A percentile compares a stretch with the other conserved stretches of the same genome.
Conservation (phyloP, 1,140 invertebrate species). For the Magallana angulata region DNA sequence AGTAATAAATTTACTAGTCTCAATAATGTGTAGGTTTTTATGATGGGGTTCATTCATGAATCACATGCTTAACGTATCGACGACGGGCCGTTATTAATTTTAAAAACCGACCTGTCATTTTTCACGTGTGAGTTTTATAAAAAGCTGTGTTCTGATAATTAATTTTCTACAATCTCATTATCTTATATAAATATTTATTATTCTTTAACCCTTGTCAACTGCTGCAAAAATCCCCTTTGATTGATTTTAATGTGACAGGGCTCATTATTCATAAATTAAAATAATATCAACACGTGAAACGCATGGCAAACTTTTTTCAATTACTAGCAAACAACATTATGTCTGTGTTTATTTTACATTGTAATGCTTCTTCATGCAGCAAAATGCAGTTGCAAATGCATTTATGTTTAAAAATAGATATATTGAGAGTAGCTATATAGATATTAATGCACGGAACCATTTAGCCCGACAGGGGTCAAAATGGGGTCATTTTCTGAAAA, state of each 20-base stretch:
- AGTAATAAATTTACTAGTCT: too few species aligned
- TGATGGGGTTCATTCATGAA: neutral
- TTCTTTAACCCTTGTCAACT: conserved; percentile 27
- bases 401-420: neutral
- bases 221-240: conserved; percentile 22
- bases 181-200: conserved; percentile 36
- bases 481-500: conserved; percentile 17
- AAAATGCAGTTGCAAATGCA: too few species aligned
- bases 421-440: neutral
- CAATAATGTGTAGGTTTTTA: neutral
- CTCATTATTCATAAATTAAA: conserved; percentile 25
- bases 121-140: conserved; percentile 23
- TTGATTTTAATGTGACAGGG: conserved; percentile 31
- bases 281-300: conserved; percentile 19
- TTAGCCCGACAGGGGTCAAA: neutral
- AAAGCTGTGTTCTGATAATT: conserved; percentile 19
- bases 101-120: conserved; percentile 6
- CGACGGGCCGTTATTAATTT: conserved; percentile 1
- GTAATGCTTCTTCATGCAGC: too few species aligned
- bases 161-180: conserved; percentile 29
- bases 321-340: neutral
- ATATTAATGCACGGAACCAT: neutral
- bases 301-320: neutral
- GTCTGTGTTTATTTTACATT: too few species aligned
- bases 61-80: neutral